Conservation (phyloP, 2,888 invertebrate genomes). For the Rugalucina vietnamica region DNA sequence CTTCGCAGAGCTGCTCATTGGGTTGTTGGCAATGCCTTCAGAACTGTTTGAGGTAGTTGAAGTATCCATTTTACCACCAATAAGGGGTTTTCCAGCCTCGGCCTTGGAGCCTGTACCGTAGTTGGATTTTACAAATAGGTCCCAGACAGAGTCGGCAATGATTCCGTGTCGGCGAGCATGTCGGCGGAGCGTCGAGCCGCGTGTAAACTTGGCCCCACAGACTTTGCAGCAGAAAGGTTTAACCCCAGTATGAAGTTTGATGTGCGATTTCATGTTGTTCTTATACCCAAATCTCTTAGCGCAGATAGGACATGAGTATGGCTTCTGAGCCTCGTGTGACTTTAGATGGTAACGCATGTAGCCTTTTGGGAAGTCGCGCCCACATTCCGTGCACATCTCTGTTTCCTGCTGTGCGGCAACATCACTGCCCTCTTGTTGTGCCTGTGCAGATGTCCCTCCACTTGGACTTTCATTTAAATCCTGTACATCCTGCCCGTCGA, state of each 20-base stretch:
- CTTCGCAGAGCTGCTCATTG: slow-evolving; percentile 1
- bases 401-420: slow-evolving; percentile 63
- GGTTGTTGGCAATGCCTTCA: slow-evolving; percentile 40
- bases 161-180: slow-evolving; percentile 78
- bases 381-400: slow-evolving; percentile 77
- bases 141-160: slow-evolving; percentile 75
- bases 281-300: slow-evolving; percentile 80
- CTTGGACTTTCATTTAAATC: slow-evolving; percentile 28
- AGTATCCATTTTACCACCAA: slow-evolving; percentile 45
- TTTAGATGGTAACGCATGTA: slow-evolving; percentile 78
- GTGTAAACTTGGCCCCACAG: slow-evolving; percentile 79
- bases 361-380: slow-evolving; percentile 75
- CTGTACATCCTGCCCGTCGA: slow-evolving; percentile 45
- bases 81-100: slow-evolving; percentile 25
- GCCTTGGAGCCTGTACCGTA: slow-evolving; percentile 48
- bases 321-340: slow-evolving; percentile 78
- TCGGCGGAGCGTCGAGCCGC: slow-evolving; percentile 78
- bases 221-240: slow-evolving; percentile 79
- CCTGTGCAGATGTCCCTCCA: not conserved
- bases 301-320: slow-evolving; percentile 79
- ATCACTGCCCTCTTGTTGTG: not conserved
- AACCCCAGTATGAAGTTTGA: slow-evolving; percentile 79
- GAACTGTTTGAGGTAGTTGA: slow-evolving; percentile 59
- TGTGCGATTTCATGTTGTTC: slow-evolving; percentile 81
- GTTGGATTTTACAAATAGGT: slow-evolving; percentile 71